phyloP scores from a whole-genome alignment of 1,140 invertebrate genomes.

The Uloborus diversus region DNA sequence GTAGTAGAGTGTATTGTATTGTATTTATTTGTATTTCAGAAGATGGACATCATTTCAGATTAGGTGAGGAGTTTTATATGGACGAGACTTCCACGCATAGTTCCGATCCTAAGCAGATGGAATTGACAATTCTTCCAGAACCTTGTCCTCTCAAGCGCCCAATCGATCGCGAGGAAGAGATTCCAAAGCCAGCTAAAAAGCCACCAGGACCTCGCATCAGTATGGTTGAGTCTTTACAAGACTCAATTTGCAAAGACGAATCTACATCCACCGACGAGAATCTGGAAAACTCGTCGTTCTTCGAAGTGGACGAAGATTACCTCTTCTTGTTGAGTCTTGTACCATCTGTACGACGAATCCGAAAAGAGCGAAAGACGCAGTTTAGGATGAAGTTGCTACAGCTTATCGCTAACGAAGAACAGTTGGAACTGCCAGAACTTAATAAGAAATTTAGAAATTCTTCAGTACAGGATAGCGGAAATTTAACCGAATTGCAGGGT shows the following conservation, averaged over 20 bases:
- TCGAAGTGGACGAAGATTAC: slow-evolving; percentile 18
- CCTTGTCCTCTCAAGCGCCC: not conserved
- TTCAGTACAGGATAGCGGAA: too few relatives aligned
- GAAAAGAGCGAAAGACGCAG: not conserved
- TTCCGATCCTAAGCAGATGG: not conserved
- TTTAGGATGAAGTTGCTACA: slow-evolving; percentile 27
- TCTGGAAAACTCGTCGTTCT: not conserved
- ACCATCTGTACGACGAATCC: not conserved
- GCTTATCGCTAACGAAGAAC: slow-evolving; percentile 12
- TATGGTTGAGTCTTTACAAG: too few relatives aligned
- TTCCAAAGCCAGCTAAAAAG: too few relatives aligned
- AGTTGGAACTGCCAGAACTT: too few relatives aligned
- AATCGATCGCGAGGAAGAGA: too few relatives aligned
- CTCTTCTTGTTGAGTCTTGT: slow-evolving; percentile 15
- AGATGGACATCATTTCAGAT: not conserved
- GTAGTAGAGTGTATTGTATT: not conserved
- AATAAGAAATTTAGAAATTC: too few relatives aligned
- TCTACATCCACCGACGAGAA: too few relatives aligned
- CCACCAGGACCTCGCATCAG: too few relatives aligned
- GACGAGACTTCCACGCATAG: not conserved
- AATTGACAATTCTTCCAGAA: not conserved
- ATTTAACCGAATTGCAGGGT: too few relatives aligned
- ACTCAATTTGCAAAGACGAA: too few relatives aligned
- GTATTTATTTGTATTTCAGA: not conserved
- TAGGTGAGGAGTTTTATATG: not conserved